Percentiles rank a stretch among this genome's conserved stretches.
These are phyloP conservation scores for Alectura lathami DNA, from an alignment of 2,113 vertebrate species.

Conservation along the genomic window DNA sequence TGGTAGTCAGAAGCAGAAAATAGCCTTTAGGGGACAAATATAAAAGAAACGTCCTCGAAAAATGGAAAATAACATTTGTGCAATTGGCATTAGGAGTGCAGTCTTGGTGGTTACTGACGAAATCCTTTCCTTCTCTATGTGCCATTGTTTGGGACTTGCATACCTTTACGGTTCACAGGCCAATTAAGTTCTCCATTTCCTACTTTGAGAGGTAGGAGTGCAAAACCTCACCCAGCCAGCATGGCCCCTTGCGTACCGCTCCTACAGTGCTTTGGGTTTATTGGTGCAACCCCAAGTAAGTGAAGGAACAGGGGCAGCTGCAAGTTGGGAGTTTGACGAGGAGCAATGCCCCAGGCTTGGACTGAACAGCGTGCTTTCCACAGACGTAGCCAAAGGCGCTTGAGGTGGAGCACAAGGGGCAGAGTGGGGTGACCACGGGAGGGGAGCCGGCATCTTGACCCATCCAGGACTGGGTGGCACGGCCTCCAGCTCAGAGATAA, in stretches of 20 bases:
- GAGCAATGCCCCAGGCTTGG: neutral
- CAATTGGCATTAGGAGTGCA: neutral
- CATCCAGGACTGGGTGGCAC: neutral
- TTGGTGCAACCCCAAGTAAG: neutral
- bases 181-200: neutral
- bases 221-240: neutral
- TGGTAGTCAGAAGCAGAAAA: constrained; percentile 33
- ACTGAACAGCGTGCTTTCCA: constrained; percentile 21
- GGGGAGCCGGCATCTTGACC: neutral
- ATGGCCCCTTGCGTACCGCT: constrained; percentile 11
- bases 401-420: neutral
- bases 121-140: neutral
- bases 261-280: neutral
- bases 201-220: neutral
- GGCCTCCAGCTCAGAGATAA: constrained; percentile 14
- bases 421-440: neutral
- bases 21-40: neutral
- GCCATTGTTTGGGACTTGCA: neutral
- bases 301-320: constrained; percentile 19
- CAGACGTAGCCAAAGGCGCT: neutral
- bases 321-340: neutral
- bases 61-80: neutral
- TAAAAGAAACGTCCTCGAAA: neutral
- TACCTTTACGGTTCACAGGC: neutral
- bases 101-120: neutral